Evolutionary conservation across 2,888 invertebrate species (phyloP).

Genomic region (Mimumesa dahlbomi): DNA sequence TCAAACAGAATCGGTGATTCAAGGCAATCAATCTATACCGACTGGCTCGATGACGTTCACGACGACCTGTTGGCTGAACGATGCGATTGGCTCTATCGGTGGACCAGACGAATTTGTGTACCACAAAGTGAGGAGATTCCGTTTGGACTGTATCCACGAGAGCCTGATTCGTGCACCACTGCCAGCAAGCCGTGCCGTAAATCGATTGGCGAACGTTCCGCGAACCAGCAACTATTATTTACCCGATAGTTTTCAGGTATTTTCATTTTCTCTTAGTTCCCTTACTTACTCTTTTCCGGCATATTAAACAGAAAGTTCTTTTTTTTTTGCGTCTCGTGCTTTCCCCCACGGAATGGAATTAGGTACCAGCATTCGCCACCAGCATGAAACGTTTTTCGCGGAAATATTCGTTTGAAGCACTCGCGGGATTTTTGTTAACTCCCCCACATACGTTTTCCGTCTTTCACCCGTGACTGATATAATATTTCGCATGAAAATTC

Average conservation of each 20-base stretch:
- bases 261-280: background rate
- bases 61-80: slow-evolving; percentile 4
- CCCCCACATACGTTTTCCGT: too few species aligned
- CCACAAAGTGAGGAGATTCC: slow-evolving; percentile 1
- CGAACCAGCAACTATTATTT: background rate
- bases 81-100: background rate
- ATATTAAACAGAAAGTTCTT: too few species aligned
- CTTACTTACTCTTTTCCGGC: too few species aligned
- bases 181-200: background rate
- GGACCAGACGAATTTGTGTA: background rate
- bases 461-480: too few species aligned
- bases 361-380: too few species aligned
- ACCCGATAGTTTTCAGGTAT: background rate
- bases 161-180: slow-evolving; percentile 4
- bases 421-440: too few species aligned
- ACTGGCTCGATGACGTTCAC: too few species aligned
- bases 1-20: background rate
- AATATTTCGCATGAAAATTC: too few species aligned
- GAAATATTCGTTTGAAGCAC: too few species aligned
- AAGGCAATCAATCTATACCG: background rate
- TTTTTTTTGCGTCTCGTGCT: too few species aligned
- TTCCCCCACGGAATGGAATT: too few species aligned
- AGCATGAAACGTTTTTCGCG: too few species aligned
- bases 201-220: slow-evolving; percentile 13
- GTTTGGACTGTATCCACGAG: slow-evolving; percentile 13